These are phyloP conservation scores for Drosophila rellima DNA, from an alignment of 2,888 invertebrate genomes.

Conservation along the genomic window DNA sequence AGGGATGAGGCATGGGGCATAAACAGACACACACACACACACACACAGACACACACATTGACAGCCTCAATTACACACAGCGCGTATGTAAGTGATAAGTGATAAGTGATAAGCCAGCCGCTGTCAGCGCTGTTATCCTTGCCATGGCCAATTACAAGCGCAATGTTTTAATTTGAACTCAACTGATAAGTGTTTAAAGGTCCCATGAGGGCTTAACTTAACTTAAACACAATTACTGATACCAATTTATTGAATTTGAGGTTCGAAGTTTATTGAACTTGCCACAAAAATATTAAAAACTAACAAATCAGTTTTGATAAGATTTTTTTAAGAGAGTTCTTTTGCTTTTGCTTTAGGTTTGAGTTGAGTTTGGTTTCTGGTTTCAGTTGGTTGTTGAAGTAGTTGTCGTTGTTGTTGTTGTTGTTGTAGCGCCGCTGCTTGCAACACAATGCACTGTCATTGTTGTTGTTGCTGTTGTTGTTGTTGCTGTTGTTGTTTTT, in stretches of 20 bases:
- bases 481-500: slow-evolving; percentile 16
- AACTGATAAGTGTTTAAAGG: slow-evolving; percentile 54
- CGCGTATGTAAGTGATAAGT: slow-evolving; percentile 49
- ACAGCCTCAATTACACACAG: slow-evolving; percentile 71
- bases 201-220: slow-evolving; percentile 39
- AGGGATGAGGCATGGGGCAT: slow-evolving; percentile 14
- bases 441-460: slow-evolving; percentile 66
- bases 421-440: slow-evolving; percentile 59
- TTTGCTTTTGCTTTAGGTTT: background rate
- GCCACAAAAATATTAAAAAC: slow-evolving; percentile 27
- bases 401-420: slow-evolving; percentile 18
- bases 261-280: slow-evolving; percentile 71
- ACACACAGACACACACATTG: slow-evolving; percentile 29
- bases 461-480: slow-evolving; percentile 48
- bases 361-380: slow-evolving; percentile 24
- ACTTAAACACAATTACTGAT: slow-evolving; percentile 44
- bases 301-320: slow-evolving; percentile 63
- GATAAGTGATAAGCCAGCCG: slow-evolving; percentile 38
- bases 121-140: slow-evolving; percentile 75
- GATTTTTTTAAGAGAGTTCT: slow-evolving; percentile 10
- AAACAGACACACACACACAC: background rate
- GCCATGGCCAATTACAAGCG: slow-evolving; percentile 74
- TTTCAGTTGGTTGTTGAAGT: slow-evolving; percentile 16
- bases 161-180: slow-evolving; percentile 79
- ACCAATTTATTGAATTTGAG: slow-evolving; percentile 43